Percentiles rank a stretch among this genome's conserved stretches.
phyloP scores from a whole-genome alignment of 1,140 invertebrate genomes.

The Octopus sinensis region DNA sequence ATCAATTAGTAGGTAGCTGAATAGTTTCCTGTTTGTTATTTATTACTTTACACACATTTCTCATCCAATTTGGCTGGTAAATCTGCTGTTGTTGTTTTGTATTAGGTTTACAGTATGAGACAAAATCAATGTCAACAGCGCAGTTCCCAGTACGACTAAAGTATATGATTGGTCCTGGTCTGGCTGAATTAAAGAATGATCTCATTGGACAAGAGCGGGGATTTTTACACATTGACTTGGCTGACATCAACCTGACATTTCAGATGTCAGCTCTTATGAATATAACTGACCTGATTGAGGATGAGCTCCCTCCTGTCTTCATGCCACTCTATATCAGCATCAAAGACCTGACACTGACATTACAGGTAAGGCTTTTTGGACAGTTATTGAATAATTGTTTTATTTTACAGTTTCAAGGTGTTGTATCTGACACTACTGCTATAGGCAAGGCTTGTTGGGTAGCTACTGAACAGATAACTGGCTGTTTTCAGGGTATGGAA shows the following conservation, averaged over 20 bases:
- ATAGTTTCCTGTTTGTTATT: too few species aligned
- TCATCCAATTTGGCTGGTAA: too few species aligned
- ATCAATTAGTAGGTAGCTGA: too few species aligned
- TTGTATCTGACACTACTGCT: too few species aligned
- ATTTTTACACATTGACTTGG: conserved; percentile 27
- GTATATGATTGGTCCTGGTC: background rate
- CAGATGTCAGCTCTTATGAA: conserved; percentile 78
- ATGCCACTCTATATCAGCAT: conserved; percentile 72
- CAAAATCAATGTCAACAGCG: conserved; percentile 8
- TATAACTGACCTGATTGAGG: conserved; percentile 77
- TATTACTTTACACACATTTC: too few species aligned
- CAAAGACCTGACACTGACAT: conserved; percentile 37
- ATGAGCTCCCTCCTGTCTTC: conserved; percentile 75
- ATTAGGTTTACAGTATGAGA: conserved; percentile 17
- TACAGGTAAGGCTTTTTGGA: conserved; percentile 33
- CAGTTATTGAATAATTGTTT: too few species aligned
- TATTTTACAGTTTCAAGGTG: too few species aligned
- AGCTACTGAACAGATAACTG: too few species aligned
- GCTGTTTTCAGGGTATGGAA: too few species aligned
- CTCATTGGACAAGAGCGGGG: conserved; percentile 27
- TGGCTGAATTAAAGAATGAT: background rate
- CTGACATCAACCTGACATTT: conserved; percentile 57
- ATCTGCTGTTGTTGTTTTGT: conserved; percentile 12
- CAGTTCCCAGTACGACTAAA: background rate
- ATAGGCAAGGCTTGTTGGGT: too few species aligned